Evolutionary conservation across 2,888 invertebrate genomes (phyloP), one percentile per base, ranked within the genome.

Genomic region (Rhamphomyia laevipes): DNA sequence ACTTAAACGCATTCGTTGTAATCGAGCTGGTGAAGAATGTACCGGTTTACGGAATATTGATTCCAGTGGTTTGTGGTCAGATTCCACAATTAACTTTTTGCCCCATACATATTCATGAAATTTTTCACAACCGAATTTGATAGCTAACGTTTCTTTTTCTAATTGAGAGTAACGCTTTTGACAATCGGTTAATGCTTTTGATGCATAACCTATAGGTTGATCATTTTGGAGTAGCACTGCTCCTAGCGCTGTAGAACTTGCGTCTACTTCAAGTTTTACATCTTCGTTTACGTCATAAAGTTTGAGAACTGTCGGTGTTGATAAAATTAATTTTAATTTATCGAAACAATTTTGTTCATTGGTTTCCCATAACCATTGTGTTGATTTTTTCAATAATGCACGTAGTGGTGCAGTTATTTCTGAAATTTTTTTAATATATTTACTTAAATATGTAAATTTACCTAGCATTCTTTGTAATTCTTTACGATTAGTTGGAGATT

Each of bases 161-260:
- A n/a, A n/a, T n/a, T n/a, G n/a, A n/a, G n/a, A n/a, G n/a, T n/a
- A n/a, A n/a, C n/a, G n/a, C n/a, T n/a, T n/a, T n/a, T n/a, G n/a
- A n/a, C n/a, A n/a, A n/a, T 40, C 46, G 10, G 23, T 46, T 12
- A 46, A 23, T 9, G 40, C 46, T 35, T 48, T 48, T 31, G 48
- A 44, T 6, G 48, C 30, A 11, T 38, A 40, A n/a, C 43, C 18
- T 13, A 23, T 27, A 11, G 31, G 48, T 48, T 48, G 38, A 1
- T 40, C 48, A 3, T 48, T 38, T 43, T 48, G 40, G 40, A 49
- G 9, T 2, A 49, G 45, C 1, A 49, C 45, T 33, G 49, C 49
- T 35, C 45, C 42, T 27, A 45, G 11, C 4, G 45, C n/a, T n/a
- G n/a, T n/a, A n/a, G n/a, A n/a, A n/a, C n/a, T n/a, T n/a, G n/a